phyloP scores from a whole-genome alignment of 2,113 vertebrate species.

The Aldabrachelys gigantea region DNA sequence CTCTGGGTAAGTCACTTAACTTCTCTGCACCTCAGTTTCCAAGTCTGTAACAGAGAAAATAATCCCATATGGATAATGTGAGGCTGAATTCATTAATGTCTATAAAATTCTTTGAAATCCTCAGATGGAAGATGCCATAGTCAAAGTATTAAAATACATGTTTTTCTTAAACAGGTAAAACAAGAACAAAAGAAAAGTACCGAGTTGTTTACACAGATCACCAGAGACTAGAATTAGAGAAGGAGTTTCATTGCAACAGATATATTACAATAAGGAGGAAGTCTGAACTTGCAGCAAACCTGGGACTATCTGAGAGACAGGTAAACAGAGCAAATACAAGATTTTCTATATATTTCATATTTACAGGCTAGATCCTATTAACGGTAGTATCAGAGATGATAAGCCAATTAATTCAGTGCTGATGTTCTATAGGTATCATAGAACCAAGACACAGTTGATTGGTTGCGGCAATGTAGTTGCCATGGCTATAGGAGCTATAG shows the following conservation, averaged over 20 bases:
- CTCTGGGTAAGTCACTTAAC: not conserved
- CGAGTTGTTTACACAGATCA: constrained; percentile 96
- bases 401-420: not conserved
- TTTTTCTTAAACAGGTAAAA: constrained; percentile 87
- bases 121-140: not conserved
- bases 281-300: constrained; percentile 91
- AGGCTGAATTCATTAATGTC: not conserved
- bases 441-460: not conserved
- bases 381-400: not conserved
- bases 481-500: not conserved
- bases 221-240: constrained; percentile 94
- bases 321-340: constrained; percentile 72
- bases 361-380: not conserved
- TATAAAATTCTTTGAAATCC: not conserved
- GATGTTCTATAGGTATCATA: not conserved
- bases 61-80: not conserved
- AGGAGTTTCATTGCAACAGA: constrained; percentile 97
- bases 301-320: constrained; percentile 97
- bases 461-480: not conserved
- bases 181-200: constrained; percentile 97
- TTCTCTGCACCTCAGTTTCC: not conserved
- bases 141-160: not conserved
- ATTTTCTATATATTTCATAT: not conserved
- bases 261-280: constrained; percentile 96
- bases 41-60: not conserved